A percentile compares a stretch with the other conserved stretches of the same genome.
Evolutionary conservation across 2,888 invertebrate genomes (phyloP).

Genomic region (Chloroclysta siterata): DNA sequence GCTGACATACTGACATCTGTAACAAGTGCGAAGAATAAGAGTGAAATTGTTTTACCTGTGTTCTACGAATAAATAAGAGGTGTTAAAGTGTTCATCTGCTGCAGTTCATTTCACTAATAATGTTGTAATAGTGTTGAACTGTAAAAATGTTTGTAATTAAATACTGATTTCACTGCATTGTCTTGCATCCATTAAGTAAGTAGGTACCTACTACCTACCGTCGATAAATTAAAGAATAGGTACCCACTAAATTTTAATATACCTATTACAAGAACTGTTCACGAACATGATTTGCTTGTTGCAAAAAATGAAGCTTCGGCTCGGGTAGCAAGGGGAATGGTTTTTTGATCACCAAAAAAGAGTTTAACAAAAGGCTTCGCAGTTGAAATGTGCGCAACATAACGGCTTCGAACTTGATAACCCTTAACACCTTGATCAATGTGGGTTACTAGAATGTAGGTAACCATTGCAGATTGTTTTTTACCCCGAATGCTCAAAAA

Average conservation of each 20-base stretch:
- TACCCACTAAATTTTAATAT: background rate
- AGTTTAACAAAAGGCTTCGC: slow-evolving; percentile 66
- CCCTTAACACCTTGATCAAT: slow-evolving; percentile 81
- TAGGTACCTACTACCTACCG: too few relatives aligned
- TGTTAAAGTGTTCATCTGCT: too few relatives aligned
- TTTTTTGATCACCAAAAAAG: slow-evolving; percentile 65
- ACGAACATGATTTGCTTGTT: slow-evolving; percentile 14
- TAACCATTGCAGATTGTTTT: slow-evolving; percentile 65
- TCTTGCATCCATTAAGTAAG: too few relatives aligned
- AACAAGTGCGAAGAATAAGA: too few relatives aligned
- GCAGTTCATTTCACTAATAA: too few relatives aligned
- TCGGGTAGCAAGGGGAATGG: slow-evolving; percentile 58
- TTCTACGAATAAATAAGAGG: too few relatives aligned
- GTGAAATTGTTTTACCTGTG: too few relatives aligned
- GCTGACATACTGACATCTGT: too few relatives aligned
- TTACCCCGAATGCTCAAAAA: slow-evolving; percentile 70
- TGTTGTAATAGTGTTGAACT: too few relatives aligned
- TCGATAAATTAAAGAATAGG: too few relatives aligned
- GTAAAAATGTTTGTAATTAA: too few relatives aligned
- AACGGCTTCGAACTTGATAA: slow-evolving; percentile 81
- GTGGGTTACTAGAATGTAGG: slow-evolving; percentile 79
- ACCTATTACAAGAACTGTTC: background rate
- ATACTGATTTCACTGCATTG: too few relatives aligned
- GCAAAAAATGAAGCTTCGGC: slow-evolving; percentile 44
- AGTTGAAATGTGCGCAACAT: slow-evolving; percentile 59